Conservation (phyloP, 2,888 invertebrate genomes). For the Acrobasis consociella region DNA sequence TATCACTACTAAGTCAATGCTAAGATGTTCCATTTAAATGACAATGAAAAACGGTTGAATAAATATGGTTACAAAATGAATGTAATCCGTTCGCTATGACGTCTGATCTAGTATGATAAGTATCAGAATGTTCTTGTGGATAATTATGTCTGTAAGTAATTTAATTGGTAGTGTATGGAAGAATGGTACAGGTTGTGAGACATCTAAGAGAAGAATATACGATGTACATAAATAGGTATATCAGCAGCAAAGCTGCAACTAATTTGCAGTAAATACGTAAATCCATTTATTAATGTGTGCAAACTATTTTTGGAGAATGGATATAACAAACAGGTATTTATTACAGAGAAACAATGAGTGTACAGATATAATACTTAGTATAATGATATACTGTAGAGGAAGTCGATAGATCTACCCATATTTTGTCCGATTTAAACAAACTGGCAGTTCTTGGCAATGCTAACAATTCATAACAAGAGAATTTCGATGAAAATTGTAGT, state of each 20-base stretch:
- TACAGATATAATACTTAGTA: slow-evolving; percentile 25
- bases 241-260: slow-evolving; percentile 15
- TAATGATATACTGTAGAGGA: slow-evolving; percentile 46
- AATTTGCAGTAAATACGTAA: slow-evolving; percentile 9
- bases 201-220: background rate
- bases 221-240: background rate
- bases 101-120: background rate
- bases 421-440: slow-evolving; percentile 58
- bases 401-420: slow-evolving; percentile 62
- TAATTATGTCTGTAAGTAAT: background rate
- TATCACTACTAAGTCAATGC: too few relatives aligned
- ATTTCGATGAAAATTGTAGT: slow-evolving; percentile 8
- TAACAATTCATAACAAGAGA: background rate
- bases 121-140: background rate
- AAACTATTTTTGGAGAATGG: slow-evolving; percentile 21
- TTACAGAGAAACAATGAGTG: slow-evolving; percentile 28
- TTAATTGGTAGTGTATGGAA: background rate
- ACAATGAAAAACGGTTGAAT: too few relatives aligned
- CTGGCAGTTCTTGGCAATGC: slow-evolving; percentile 62
- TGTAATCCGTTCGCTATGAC: background rate
- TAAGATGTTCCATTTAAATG: too few relatives aligned
- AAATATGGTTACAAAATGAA: background rate
- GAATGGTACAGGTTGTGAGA: slow-evolving; percentile 40
- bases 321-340: slow-evolving; percentile 26
- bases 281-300: slow-evolving; percentile 14